A percentile compares a stretch with the other conserved stretches of the same genome.
Conservation (phyloP, 2,888 invertebrate species). For the Germaria angustata region DNA sequence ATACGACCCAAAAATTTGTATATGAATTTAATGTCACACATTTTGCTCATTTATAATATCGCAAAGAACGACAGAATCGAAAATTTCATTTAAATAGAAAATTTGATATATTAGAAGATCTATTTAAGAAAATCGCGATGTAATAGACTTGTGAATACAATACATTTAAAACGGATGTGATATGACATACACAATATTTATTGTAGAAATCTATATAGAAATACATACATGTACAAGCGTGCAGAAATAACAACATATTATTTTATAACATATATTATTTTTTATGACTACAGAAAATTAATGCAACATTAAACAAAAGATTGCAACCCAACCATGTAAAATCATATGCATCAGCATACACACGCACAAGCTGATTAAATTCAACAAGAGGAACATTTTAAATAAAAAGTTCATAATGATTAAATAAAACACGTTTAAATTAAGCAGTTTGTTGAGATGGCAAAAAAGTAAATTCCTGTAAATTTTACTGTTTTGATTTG, state of each 20-base stretch:
- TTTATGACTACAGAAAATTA: conserved; percentile 21
- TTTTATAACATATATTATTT: background rate
- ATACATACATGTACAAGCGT: background rate
- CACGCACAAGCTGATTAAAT: background rate
- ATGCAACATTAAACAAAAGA: conserved; percentile 47
- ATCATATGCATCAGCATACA: background rate
- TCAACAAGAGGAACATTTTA: background rate
- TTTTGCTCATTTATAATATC: too few relatives aligned
- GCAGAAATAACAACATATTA: background rate
- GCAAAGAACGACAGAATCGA: too few relatives aligned
- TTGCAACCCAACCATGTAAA: background rate
- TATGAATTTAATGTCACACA: too few relatives aligned
- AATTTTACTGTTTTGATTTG: conserved; percentile 43
- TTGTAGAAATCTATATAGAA: conserved; percentile 37
- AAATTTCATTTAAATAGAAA: too few relatives aligned
- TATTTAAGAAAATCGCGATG: background rate
- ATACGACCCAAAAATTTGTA: too few relatives aligned
- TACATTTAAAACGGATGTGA: conserved; percentile 46
- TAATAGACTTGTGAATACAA: background rate
- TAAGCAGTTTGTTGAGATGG: conserved; percentile 4
- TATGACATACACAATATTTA: conserved; percentile 58
- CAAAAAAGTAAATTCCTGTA: conserved; percentile 33
- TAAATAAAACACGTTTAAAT: too few relatives aligned
- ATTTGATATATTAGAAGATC: too few relatives aligned
- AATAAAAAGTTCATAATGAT: too few relatives aligned